Conservation (phyloP, 2,888 invertebrate genomes). For the Sinelater perroti region DNA sequence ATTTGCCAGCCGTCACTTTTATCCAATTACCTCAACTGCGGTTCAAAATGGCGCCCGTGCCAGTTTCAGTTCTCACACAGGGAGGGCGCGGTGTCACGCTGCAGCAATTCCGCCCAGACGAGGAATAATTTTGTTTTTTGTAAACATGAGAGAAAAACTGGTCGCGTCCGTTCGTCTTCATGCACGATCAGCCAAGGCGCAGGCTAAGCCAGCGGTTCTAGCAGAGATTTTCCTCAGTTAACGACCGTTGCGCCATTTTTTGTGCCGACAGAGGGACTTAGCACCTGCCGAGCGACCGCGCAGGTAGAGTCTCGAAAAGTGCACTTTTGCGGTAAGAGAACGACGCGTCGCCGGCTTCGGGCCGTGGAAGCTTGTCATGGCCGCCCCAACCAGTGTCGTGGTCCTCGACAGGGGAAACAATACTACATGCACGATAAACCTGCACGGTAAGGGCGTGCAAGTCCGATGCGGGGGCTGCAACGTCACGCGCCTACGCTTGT, state of each 20-base stretch:
- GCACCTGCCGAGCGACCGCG: slow-evolving; percentile 56
- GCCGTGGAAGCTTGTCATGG: slow-evolving; percentile 60
- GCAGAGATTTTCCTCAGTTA: slow-evolving; percentile 17
- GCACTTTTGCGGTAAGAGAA: slow-evolving; percentile 44
- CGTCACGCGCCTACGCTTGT: too few species aligned
- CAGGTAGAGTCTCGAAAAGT: slow-evolving; percentile 56
- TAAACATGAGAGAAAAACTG: slow-evolving; percentile 58
- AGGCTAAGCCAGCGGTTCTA: slow-evolving; percentile 29
- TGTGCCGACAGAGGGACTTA: slow-evolving; percentile 56
- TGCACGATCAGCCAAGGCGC: slow-evolving; percentile 38
- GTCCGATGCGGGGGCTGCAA: neutral
- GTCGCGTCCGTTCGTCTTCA: slow-evolving; percentile 51
- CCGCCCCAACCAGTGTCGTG: slow-evolving; percentile 93
- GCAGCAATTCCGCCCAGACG: slow-evolving; percentile 47
- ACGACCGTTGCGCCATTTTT: slow-evolving; percentile 38
- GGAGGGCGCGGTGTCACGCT: slow-evolving; percentile 39
- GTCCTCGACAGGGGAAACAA: slow-evolving; percentile 95
- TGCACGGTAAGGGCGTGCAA: slow-evolving; percentile 95
- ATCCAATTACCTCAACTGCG: too few species aligned
- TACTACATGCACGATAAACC: slow-evolving; percentile 95
- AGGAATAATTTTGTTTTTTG: slow-evolving; percentile 57
- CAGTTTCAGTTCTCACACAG: too few species aligned
- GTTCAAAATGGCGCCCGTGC: too few species aligned
- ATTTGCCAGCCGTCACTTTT: too few species aligned
- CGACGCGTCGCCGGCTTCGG: slow-evolving; percentile 57